phyloP scores from a whole-genome alignment of 2,113 vertebrate genomes.

The Corydoras sp. region DNA sequence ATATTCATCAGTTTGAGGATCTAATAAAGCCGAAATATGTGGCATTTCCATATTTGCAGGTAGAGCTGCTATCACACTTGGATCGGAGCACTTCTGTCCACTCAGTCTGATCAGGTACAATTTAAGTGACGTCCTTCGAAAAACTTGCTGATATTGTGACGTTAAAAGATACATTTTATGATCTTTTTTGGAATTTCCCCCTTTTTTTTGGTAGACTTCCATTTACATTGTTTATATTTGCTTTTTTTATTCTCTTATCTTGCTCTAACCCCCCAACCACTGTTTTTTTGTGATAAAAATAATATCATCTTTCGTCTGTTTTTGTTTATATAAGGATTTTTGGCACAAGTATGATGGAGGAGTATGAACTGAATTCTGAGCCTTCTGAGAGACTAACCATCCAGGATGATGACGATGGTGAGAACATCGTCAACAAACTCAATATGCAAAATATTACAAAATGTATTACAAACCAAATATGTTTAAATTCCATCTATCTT shows the following conservation, averaged over 20 bases:
- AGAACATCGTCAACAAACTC: constrained; percentile 14
- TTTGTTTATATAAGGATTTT: constrained; percentile 73
- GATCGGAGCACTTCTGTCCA: constrained; percentile 97
- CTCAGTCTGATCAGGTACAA: constrained; percentile 93
- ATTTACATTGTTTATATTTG: too few relatives aligned
- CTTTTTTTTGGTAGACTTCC: too few relatives aligned
- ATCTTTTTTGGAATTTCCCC: too few relatives aligned
- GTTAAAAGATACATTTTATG: too few relatives aligned
- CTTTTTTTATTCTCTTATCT: neutral
- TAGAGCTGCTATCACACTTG: constrained; percentile 72
- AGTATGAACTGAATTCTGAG: constrained; percentile 92
- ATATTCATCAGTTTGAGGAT: too few relatives aligned
- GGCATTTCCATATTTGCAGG: neutral
- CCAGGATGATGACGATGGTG: constrained; percentile 88
- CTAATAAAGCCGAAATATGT: too few relatives aligned
- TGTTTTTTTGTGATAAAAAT: too few relatives aligned
- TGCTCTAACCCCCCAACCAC: neutral
- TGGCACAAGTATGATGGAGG: constrained; percentile 98
- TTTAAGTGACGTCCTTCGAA: too few relatives aligned
- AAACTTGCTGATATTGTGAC: too few relatives aligned
- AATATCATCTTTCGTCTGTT: neutral
- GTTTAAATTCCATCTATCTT: neutral
- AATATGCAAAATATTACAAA: too few relatives aligned
- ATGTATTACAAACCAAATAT: neutral
- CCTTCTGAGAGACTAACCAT: constrained; percentile 81